phyloP scores from a whole-genome alignment of 2,888 invertebrate genomes.

The Adela reaumurella region DNA sequence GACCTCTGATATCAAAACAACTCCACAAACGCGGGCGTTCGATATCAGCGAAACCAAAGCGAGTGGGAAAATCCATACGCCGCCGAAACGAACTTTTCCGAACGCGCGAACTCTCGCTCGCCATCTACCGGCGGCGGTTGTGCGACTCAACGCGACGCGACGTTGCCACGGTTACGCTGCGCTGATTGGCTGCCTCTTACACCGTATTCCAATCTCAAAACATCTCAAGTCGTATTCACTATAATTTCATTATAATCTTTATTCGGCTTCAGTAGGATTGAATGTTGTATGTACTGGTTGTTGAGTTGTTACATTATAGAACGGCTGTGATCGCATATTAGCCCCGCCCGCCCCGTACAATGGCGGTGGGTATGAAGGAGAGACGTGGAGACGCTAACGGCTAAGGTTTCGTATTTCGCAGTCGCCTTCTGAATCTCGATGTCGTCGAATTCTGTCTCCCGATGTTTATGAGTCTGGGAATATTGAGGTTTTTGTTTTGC shows the following conservation, averaged over 20 bases:
- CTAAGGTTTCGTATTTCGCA: background rate
- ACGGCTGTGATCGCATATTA: background rate
- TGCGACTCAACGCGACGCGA: conserved; percentile 14
- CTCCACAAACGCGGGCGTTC: too few species aligned
- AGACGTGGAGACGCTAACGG: background rate
- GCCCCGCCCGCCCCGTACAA: background rate
- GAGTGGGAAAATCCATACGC: background rate
- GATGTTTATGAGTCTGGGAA: background rate
- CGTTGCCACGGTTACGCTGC: conserved; percentile 42
- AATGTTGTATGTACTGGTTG: too few species aligned
- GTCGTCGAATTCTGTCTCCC: background rate
- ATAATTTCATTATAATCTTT: too few species aligned
- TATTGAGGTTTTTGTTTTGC: background rate
- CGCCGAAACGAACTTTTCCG: background rate
- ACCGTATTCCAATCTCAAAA: conserved; percentile 4
- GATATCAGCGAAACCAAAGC: too few species aligned
- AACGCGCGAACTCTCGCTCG: conserved; percentile 20
- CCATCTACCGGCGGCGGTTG: conserved; percentile 33
- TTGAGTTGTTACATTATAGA: background rate
- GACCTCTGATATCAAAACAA: too few species aligned
- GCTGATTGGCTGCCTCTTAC: conserved; percentile 46
- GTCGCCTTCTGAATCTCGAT: background rate
- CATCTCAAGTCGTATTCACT: background rate
- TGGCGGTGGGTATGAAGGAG: background rate
- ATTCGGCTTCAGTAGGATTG: too few species aligned